Conservation (phyloP, 2,888 invertebrate species). For the Dorcus parallelipipedus region DNA sequence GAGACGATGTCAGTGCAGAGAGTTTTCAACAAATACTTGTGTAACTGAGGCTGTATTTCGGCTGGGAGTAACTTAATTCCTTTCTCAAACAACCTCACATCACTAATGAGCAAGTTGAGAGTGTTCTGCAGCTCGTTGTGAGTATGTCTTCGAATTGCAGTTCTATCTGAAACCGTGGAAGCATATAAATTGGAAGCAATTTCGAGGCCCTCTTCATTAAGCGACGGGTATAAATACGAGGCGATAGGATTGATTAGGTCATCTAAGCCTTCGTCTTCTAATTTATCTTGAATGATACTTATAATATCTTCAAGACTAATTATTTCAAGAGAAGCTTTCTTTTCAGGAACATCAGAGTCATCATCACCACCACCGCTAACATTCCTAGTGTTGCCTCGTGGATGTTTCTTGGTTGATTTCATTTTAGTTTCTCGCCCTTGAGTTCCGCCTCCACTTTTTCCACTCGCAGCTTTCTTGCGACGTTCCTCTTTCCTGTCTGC, state of each 20-base stretch:
- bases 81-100: constrained; percentile 77
- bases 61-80: constrained; percentile 64
- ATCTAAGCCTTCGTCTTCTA: constrained; percentile 72
- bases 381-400: constrained; percentile 53
- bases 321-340: constrained; percentile 60
- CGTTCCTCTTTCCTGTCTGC: constrained; percentile 82
- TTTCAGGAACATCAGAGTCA: constrained; percentile 53
- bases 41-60: constrained; percentile 64
- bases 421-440: constrained; percentile 95
- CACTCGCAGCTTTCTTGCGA: constrained; percentile 79
- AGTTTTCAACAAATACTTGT: constrained; percentile 81
- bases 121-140: constrained; percentile 81
- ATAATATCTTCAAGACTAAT: constrained; percentile 66
- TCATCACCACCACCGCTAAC: constrained; percentile 65
- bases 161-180: constrained; percentile 68
- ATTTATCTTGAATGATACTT: constrained; percentile 55
- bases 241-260: constrained; percentile 69
- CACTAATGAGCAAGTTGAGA: constrained; percentile 70
- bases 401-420: constrained; percentile 84
- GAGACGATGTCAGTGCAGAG: constrained; percentile 79
- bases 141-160: constrained; percentile 68
- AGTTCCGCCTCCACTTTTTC: constrained; percentile 87
- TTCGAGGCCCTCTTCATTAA: constrained; percentile 65
- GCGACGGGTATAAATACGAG: constrained; percentile 60
- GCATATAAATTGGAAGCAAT: constrained; percentile 73